These are phyloP conservation scores for Melinaea marsaeus DNA, from an alignment of 2,888 invertebrate species.

Conservation along the genomic window DNA sequence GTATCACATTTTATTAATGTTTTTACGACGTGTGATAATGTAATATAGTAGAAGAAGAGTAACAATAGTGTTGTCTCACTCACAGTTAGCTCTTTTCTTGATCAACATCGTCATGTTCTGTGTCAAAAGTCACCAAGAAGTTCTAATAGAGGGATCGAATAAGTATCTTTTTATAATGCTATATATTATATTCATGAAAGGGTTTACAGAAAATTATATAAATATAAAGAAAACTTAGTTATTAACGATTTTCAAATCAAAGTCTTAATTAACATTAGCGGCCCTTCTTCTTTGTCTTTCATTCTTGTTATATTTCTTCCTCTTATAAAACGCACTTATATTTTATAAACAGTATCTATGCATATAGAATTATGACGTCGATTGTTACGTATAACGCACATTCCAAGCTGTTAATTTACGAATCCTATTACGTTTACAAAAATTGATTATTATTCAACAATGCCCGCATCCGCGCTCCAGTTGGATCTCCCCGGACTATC, in stretches of 20 bases:
- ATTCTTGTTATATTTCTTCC: too few species aligned
- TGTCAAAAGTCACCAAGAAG: slow-evolving; percentile 61
- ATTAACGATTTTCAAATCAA: too few species aligned
- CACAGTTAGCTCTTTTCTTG: slow-evolving; percentile 47
- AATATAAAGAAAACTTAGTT: too few species aligned
- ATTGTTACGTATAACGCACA: too few species aligned
- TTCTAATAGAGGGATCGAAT: slow-evolving; percentile 68
- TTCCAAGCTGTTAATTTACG: too few species aligned
- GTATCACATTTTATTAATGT: background rate
- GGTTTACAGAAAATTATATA: background rate
- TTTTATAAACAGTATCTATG: too few species aligned
- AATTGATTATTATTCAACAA: slow-evolving; percentile 22
- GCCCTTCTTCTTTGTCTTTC: too few species aligned
- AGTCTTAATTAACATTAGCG: too few species aligned
- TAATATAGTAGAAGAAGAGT: slow-evolving; percentile 17
- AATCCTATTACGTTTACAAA: background rate
- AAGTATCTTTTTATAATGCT: slow-evolving; percentile 36
- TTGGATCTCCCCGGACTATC: slow-evolving; percentile 15
- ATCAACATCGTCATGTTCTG: slow-evolving; percentile 56
- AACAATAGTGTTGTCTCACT: slow-evolving; percentile 39
- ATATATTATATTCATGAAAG: background rate
- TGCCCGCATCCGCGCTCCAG: slow-evolving; percentile 25
- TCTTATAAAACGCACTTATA: too few species aligned
- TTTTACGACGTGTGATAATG: slow-evolving; percentile 13
- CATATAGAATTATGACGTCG: too few species aligned